These are phyloP conservation scores for Cottoperca gobio DNA, from an alignment of 2,797 vertebrate genomes.

Conservation along the genomic window DNA sequence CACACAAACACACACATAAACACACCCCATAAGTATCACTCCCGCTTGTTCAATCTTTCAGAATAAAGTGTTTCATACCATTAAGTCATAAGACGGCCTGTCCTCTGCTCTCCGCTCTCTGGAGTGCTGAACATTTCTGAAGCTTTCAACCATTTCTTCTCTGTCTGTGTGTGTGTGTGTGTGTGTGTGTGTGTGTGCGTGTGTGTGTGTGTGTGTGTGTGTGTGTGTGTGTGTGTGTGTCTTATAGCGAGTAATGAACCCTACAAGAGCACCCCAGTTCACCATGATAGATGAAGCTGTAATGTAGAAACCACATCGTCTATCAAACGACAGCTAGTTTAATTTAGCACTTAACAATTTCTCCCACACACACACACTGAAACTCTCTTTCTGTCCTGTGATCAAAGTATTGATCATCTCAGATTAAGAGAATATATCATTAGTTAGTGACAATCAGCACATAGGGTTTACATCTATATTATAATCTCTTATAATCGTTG, in stretches of 20 bases:
- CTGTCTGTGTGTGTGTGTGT: neutral
- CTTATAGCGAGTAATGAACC: conserved; percentile 34
- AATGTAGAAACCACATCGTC: conserved; percentile 38
- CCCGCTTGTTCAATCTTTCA: conserved; percentile 33
- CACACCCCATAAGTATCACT: conserved; percentile 21
- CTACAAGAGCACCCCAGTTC: conserved; percentile 12
- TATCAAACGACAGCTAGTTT: conserved; percentile 36
- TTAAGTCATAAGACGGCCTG: conserved; percentile 32
- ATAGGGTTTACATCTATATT: neutral
- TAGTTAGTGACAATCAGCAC: no score
- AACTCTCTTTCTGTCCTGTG: neutral
- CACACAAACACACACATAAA: conserved; percentile 9
- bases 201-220: conserved; percentile 6
- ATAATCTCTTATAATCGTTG: no score
- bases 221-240: neutral
- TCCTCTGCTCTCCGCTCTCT: conserved; percentile 13
- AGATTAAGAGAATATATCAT: no score
- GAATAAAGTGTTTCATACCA: conserved; percentile 48
- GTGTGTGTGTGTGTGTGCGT: conserved; percentile 7
- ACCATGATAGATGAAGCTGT: conserved; percentile 48
- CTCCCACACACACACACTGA: neutral
- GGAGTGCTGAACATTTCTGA: conserved; percentile 8
- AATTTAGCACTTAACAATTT: conserved; percentile 32
- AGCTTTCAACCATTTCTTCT: conserved; percentile 28
- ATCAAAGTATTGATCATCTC: neutral